phyloP scores from a whole-genome alignment of 2,888 invertebrate species.

The Zeuzera pyrina region DNA sequence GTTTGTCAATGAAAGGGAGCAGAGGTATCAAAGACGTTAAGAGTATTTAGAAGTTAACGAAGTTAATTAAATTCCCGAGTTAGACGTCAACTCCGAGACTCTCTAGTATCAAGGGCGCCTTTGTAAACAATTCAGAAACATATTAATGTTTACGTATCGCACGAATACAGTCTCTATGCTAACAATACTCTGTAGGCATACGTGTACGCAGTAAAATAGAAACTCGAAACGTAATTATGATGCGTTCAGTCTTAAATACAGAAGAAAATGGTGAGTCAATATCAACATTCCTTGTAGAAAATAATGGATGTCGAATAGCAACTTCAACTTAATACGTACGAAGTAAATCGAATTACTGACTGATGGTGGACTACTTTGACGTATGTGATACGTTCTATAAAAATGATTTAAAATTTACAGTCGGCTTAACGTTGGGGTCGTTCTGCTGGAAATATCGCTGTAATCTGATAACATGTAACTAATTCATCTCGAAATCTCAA shows the following conservation, averaged over 20 bases:
- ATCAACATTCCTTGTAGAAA: not conserved
- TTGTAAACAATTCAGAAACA: constrained; percentile 59
- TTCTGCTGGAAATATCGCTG: constrained; percentile 38
- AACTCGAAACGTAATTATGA: constrained; percentile 52
- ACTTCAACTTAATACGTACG: too few relatives aligned
- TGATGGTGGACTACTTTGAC: constrained; percentile 38
- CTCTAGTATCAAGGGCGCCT: constrained; percentile 62
- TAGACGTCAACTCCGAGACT: constrained; percentile 57
- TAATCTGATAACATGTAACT: constrained; percentile 54
- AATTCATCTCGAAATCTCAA: constrained; percentile 44
- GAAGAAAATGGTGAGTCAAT: constrained; percentile 11
- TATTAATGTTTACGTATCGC: constrained; percentile 65
- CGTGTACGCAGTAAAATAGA: constrained; percentile 14
- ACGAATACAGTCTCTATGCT: constrained; percentile 42
- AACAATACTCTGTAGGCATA: constrained; percentile 24
- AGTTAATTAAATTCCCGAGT: constrained; percentile 71
- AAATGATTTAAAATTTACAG: constrained; percentile 71
- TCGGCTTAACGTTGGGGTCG: constrained; percentile 48
- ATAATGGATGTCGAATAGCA: too few relatives aligned
- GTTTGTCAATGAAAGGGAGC: constrained; percentile 61
- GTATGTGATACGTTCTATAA: constrained; percentile 45
- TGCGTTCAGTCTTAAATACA: constrained; percentile 35
- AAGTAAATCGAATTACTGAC: constrained; percentile 35
- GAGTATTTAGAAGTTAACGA: constrained; percentile 72
- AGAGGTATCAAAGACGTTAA: constrained; percentile 69